Conservation (phyloP, 2,113 vertebrate genomes). For the Rhineura floridana region DNA sequence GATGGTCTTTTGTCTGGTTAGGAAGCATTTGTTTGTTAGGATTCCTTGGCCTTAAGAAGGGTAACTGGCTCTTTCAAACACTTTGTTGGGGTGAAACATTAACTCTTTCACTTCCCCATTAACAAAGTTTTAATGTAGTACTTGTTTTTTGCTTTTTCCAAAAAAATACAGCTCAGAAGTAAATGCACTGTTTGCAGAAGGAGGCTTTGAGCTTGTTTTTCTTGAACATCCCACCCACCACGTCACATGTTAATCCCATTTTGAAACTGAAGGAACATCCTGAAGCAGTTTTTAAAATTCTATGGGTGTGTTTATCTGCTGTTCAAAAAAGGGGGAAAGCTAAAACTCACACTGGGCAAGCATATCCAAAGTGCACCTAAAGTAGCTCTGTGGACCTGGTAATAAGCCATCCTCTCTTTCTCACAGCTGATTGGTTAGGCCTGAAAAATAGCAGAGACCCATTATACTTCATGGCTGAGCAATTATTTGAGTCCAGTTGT, state of each 20-base stretch:
- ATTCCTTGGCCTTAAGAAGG: background rate
- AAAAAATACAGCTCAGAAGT: constrained; percentile 1
- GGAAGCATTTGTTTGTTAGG: background rate
- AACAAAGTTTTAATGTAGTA: constrained; percentile 37
- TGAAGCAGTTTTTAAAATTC: background rate
- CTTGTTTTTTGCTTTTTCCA: too few species aligned
- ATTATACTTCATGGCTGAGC: background rate
- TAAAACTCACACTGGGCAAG: background rate
- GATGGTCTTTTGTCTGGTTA: constrained; percentile 40
- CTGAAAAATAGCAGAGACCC: background rate
- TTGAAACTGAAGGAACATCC: background rate
- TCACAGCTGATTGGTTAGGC: background rate
- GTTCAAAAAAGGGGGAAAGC: background rate
- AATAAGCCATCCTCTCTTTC: background rate
- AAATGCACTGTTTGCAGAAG: constrained; percentile 12
- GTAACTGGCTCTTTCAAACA: constrained; percentile 19
- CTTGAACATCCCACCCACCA: background rate
- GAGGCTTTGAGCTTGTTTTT: background rate
- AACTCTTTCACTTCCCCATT: constrained; percentile 4
- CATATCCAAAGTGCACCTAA: background rate
- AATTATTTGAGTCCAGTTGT: background rate
- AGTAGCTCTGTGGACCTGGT: background rate
- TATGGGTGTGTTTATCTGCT: background rate
- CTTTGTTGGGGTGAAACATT: background rate
- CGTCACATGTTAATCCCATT: background rate